phyloP scores from a whole-genome alignment of 2,113 vertebrate species.

The Cyprinodon variegatus region DNA sequence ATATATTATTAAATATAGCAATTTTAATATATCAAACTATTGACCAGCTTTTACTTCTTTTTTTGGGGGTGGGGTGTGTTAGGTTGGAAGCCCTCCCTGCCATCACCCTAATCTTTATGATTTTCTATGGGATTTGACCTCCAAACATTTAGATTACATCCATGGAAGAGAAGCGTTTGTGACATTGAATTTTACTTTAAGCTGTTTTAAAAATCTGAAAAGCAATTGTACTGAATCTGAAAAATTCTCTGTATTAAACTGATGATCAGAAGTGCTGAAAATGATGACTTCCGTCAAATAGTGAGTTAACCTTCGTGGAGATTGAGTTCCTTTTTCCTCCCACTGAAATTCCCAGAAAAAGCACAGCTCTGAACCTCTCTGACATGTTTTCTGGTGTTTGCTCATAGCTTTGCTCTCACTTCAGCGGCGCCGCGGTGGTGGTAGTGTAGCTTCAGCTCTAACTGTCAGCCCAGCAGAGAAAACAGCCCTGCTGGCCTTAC shows the following conservation, averaged over 20 bases:
- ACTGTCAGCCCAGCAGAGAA: conserved; percentile 75
- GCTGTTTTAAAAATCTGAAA: no score
- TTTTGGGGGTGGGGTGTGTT: no score
- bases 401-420: conserved; percentile 73
- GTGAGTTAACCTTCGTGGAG: background rate
- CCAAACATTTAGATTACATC: no score
- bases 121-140: no score
- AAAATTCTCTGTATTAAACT: background rate
- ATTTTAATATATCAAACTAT: no score
- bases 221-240: no score
- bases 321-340: background rate
- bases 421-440: conserved; percentile 58
- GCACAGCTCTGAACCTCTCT: conserved; percentile 45
- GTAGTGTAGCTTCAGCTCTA: conserved; percentile 59
- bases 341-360: conserved; percentile 12
- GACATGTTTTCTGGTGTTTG: conserved; percentile 64
- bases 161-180: no score
- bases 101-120: no score
- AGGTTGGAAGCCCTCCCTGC: no score
- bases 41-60: no score
- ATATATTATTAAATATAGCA: no score
- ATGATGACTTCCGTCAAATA: background rate
- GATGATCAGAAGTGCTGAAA: background rate
- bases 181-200: no score
- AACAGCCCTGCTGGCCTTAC: conserved; percentile 73